phyloP scores from a whole-genome alignment of 1,140 invertebrate genomes.

The Danaus melanippus region DNA sequence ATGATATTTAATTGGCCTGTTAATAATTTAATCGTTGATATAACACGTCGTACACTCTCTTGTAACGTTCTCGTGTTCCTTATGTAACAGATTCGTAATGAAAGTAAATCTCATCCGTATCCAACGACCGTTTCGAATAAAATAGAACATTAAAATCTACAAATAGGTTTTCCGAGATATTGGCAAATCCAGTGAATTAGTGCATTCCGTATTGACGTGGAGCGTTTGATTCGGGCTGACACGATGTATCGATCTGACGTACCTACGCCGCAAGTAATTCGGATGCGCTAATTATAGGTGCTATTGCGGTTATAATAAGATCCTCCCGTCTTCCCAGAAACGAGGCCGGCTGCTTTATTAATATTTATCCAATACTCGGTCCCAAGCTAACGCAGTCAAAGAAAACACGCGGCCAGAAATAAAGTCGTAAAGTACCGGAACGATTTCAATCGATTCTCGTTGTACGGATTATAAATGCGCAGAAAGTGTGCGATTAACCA shows the following conservation, averaged over 20 bases:
- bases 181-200: slow-evolving; percentile 21
- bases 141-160: no score
- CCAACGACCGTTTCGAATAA: no score
- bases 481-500: slow-evolving; percentile 42
- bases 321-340: slow-evolving; percentile 69
- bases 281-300: slow-evolving; percentile 70
- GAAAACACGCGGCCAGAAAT: slow-evolving; percentile 67
- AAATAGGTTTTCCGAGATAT: slow-evolving; percentile 1
- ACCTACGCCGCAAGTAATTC: slow-evolving; percentile 61
- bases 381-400: slow-evolving; percentile 66
- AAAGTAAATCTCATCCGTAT: no score
- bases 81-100: no score
- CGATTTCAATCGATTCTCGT: slow-evolving; percentile 63
- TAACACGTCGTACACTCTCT: no score
- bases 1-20: no score
- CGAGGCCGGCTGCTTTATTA: slow-evolving; percentile 69
- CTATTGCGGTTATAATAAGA: slow-evolving; percentile 72
- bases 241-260: slow-evolving; percentile 57
- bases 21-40: no score
- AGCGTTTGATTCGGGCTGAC: slow-evolving; percentile 40
- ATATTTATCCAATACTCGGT: slow-evolving; percentile 70
- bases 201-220: slow-evolving; percentile 38
- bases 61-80: no score
- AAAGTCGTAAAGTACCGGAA: slow-evolving; percentile 68
- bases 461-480: slow-evolving; percentile 56